A percentile compares a stretch with the other conserved stretches of the same genome.
phyloP scores from a whole-genome alignment of 2,888 invertebrate species.

The Phortica okadai region DNA sequence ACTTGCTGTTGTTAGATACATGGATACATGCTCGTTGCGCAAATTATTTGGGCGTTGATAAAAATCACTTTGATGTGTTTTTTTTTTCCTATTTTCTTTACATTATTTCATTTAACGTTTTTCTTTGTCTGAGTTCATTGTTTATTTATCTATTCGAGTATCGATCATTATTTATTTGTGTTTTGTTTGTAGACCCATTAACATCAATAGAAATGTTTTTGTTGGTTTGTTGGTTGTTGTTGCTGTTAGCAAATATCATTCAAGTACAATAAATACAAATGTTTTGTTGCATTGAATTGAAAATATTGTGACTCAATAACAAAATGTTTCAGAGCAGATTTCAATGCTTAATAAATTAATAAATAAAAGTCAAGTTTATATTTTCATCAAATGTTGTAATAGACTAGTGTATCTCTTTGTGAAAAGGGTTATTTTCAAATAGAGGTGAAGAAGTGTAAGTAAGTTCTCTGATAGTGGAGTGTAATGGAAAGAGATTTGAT shows the following conservation, averaged over 20 bases:
- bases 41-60: slow-evolving; percentile 18
- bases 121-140: not conserved
- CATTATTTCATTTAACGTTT: not conserved
- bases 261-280: not conserved
- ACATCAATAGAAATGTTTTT: no score
- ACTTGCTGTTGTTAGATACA: not conserved
- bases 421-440: no score
- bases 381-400: no score
- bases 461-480: no score
- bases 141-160: no score
- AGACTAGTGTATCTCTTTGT: no score
- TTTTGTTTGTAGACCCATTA: no score
- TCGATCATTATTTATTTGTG: no score
- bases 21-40: not conserved
- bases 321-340: not conserved
- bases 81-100: not conserved
- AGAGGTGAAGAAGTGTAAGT: no score
- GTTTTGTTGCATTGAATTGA: not conserved
- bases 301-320: not conserved
- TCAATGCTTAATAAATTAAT: no score
- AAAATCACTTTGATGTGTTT: slow-evolving; percentile 1
- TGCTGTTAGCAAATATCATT: not conserved
- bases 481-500: no score
- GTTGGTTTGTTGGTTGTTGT: not conserved
- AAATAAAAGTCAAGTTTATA: no score